phyloP scores from a whole-genome alignment of 2,113 vertebrate genomes.

The Nematolebias whitei region DNA sequence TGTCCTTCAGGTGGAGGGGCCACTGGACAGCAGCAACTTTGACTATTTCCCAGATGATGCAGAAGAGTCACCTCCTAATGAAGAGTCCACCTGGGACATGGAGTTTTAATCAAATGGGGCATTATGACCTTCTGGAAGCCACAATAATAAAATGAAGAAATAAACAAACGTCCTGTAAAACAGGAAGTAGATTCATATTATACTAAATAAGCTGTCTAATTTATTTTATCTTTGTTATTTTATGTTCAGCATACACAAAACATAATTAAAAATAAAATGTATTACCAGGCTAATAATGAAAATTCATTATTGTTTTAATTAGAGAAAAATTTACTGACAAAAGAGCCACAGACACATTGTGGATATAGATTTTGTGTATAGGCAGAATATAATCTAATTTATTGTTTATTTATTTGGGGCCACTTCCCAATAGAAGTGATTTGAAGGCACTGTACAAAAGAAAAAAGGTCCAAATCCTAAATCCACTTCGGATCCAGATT shows the following conservation, averaged over 20 bases:
- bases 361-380: no score
- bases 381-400: no score
- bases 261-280: no score
- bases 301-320: no score
- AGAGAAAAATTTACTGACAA: no score
- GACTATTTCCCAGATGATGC: slow-evolving; percentile 76
- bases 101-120: slow-evolving; percentile 60
- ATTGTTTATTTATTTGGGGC: no score
- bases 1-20: slow-evolving; percentile 67
- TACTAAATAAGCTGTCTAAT: background rate
- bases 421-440: no score
- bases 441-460: no score
- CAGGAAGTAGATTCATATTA: background rate
- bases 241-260: background rate
- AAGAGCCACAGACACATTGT: no score
- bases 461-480: no score
- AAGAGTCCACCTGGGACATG: slow-evolving; percentile 78
- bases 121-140: background rate
- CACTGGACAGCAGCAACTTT: slow-evolving; percentile 79
- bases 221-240: background rate
- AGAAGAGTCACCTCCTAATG: slow-evolving; percentile 72
- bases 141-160: background rate
- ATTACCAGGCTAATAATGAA: no score
- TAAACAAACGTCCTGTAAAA: background rate
- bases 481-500: no score